Evolutionary conservation across 1,140 invertebrate species (phyloP).

Genomic region (Drosophila truncata): DNA sequence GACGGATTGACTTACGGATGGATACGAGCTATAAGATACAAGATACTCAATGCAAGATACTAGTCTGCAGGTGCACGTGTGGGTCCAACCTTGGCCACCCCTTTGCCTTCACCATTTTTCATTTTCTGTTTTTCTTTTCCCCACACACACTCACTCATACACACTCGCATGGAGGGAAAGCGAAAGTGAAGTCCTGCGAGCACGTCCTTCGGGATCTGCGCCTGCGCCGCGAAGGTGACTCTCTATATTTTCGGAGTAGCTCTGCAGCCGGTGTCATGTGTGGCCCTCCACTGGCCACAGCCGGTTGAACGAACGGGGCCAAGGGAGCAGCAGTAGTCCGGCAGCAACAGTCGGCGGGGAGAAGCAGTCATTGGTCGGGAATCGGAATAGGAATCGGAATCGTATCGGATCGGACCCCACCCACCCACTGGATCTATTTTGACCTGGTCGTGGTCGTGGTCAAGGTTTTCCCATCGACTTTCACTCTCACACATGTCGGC

Average conservation of each 20-base stretch:
- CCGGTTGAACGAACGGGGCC: constrained; percentile 80
- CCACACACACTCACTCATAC: constrained; percentile 20
- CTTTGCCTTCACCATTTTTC: constrained; percentile 25
- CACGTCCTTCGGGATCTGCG: constrained; percentile 24
- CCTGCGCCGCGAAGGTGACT: constrained; percentile 41
- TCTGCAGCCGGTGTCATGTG: constrained; percentile 34
- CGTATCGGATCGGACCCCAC: constrained; percentile 26
- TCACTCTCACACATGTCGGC: constrained; percentile 81
- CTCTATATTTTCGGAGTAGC: constrained; percentile 20
- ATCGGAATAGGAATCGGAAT: constrained; percentile 29
- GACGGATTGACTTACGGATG: constrained; percentile 68
- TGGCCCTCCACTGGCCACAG: constrained; percentile 19
- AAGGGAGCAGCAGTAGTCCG: constrained; percentile 46
- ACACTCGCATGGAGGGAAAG: constrained; percentile 52
- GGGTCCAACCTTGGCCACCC: constrained; percentile 53
- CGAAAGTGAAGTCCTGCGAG: constrained; percentile 62
- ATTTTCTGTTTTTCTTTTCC: constrained; percentile 9
- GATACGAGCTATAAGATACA: constrained; percentile 35
- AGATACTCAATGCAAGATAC: constrained; percentile 44
- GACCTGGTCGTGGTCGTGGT: constrained; percentile 67
- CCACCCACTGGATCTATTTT: constrained; percentile 17
- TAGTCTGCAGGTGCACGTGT: constrained; percentile 24
- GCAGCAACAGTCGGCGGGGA: constrained; percentile 53
- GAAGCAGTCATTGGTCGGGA: constrained; percentile 53
- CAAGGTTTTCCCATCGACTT: constrained; percentile 84